phyloP scores from a whole-genome alignment of 2,888 invertebrate species.

The Mechanitis messenoides region DNA sequence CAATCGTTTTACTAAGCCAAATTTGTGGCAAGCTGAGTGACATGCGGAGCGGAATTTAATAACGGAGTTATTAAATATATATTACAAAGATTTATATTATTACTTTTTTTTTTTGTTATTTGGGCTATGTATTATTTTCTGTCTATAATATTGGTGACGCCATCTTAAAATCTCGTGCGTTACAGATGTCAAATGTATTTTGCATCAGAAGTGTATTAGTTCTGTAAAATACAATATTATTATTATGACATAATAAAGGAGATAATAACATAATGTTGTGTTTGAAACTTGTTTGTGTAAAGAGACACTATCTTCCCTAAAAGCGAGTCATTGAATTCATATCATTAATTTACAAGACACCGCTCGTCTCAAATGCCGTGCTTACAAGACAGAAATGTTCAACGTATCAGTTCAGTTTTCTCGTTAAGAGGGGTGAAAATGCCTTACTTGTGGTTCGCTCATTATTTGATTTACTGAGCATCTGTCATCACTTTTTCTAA shows the following conservation, averaged over 20 bases:
- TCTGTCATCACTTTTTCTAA: conserved; percentile 56
- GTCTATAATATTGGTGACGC: too few species aligned
- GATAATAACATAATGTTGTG: background rate
- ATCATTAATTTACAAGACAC: conserved; percentile 6
- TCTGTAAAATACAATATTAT: too few species aligned
- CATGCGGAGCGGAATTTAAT: conserved; percentile 37
- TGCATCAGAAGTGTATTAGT: too few species aligned
- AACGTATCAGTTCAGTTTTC: conserved; percentile 66
- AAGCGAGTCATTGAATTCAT: conserved; percentile 6
- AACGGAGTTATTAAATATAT: background rate
- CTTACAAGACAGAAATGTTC: conserved; percentile 48
- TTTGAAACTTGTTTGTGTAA: background rate
- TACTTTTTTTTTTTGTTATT: too few species aligned
- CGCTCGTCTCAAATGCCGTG: conserved; percentile 23
- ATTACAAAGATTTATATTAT: background rate
- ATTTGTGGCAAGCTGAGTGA: conserved; percentile 22
- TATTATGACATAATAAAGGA: background rate
- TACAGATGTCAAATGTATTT: too few species aligned
- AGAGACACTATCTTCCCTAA: conserved; percentile 6
- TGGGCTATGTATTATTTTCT: too few species aligned
- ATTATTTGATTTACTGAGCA: conserved; percentile 64
- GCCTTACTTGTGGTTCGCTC: conserved; percentile 62
- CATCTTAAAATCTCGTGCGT: too few species aligned
- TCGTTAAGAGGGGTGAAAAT: conserved; percentile 62
- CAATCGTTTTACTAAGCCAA: conserved; percentile 54